These are phyloP conservation scores for Resseliella maxima DNA, from an alignment of 2,888 invertebrate genomes.

Conservation along the genomic window DNA sequence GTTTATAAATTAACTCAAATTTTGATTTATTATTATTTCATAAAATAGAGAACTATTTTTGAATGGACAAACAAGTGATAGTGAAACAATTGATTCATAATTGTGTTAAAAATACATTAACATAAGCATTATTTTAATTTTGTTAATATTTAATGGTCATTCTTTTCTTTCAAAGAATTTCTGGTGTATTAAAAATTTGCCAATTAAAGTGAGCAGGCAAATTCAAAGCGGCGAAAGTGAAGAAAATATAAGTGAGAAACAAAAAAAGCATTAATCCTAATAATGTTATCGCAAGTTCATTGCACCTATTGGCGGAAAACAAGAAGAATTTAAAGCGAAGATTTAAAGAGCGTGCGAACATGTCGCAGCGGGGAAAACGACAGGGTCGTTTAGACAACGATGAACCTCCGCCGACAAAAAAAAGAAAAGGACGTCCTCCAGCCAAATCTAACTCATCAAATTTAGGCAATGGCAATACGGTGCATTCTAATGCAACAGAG, in stretches of 20 bases:
- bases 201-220: neutral
- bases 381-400: slow-evolving; percentile 72
- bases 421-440: slow-evolving; percentile 79
- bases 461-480: slow-evolving; percentile 27
- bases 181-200: neutral
- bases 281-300: slow-evolving; percentile 51
- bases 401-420: slow-evolving; percentile 75
- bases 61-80: slow-evolving; percentile 19
- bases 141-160: too few relatives aligned
- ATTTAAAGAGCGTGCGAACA: slow-evolving; percentile 62
- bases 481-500: slow-evolving; percentile 15
- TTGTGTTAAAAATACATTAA: neutral
- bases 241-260: neutral
- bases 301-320: slow-evolving; percentile 39
- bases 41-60: too few relatives aligned
- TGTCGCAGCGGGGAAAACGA: slow-evolving; percentile 84
- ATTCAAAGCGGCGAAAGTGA: neutral
- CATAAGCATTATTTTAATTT: too few relatives aligned
- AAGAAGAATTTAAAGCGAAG: slow-evolving; percentile 36
- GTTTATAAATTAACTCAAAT: neutral
- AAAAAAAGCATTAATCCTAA: slow-evolving; percentile 32
- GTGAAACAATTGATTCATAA: neutral
- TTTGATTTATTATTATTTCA: neutral
- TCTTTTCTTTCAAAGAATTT: neutral
- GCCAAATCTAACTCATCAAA: slow-evolving; percentile 64